Evolutionary conservation across 2,113 vertebrate species (phyloP).

Genomic region (Tragelaphus imberbis): DNA sequence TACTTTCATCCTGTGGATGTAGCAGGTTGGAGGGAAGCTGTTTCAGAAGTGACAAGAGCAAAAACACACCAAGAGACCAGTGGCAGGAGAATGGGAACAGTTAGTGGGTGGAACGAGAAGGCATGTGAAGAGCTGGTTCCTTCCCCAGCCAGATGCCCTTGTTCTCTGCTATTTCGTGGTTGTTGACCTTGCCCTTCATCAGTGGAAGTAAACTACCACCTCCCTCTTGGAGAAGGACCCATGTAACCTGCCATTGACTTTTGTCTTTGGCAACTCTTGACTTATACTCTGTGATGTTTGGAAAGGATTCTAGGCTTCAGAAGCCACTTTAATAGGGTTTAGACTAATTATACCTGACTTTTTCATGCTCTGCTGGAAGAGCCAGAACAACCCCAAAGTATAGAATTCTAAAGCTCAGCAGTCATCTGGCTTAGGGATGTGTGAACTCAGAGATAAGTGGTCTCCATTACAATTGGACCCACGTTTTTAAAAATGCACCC

Average conservation of each 20-base stretch:
- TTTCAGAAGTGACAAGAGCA: not conserved
- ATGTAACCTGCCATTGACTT: not conserved
- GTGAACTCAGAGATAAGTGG: not conserved
- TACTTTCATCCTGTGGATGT: not conserved
- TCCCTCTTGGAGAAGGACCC: not conserved
- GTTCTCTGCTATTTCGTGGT: not conserved
- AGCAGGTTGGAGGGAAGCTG: not conserved
- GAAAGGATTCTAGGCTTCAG: not conserved
- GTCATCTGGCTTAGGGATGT: not conserved
- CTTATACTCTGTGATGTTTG: not conserved
- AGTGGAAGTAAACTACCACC: not conserved
- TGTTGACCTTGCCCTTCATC: not conserved
- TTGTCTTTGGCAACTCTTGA: conserved; percentile 4
- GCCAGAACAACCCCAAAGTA: not conserved
- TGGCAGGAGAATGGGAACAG: not conserved
- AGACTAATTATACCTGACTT: not conserved
- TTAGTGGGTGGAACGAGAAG: not conserved
- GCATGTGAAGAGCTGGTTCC: not conserved
- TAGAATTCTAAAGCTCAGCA: not conserved
- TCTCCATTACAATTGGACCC: not conserved
- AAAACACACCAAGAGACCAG: not conserved
- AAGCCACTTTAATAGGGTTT: not conserved
- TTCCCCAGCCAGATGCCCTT: not conserved
- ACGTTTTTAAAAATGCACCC: not conserved
- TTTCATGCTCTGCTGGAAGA: not conserved